Base-by-base conservation (phyloP, 2,888 invertebrate species). In the Thalpophila matura region DNA sequence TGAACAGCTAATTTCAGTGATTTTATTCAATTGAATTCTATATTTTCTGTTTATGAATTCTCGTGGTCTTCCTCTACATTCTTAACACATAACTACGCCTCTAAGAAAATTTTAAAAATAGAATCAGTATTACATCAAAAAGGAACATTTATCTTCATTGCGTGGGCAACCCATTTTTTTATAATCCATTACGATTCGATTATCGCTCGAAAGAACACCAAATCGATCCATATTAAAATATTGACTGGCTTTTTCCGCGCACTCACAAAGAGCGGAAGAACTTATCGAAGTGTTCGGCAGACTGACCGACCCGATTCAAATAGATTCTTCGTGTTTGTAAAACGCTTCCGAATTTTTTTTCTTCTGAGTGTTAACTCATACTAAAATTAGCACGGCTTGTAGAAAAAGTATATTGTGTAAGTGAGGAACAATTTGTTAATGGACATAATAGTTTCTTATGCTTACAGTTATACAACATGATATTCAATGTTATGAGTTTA, bases 321-420 rank as follows among this genome's bases (percentile, higher is more conserved):
- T 54, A 51, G 43, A 37, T 64, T 40, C 20, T 14, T 45, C 54
- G 45, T 63, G 40, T 76, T 71, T 71, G 61, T 27, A 49, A 38
- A 66, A 66, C 50, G 50, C 67, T 71, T 63, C 63, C 74, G 60
- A 74, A 66, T 56, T 57, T 55, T 60, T 71, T 70, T 51, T 69
- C 29, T 50, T 46, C 67, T 26, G 16, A 55, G 47, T 62, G 42
- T 56, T 59, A 62, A 75, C 47, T 42, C 27, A 20, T 26, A 59
- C 35, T 79, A 60, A 67, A 64, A 62, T 55, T 53, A 79, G 27
- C 47, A 42, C 45, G 46, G 47, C 46, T 42, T 54, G 7, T 33
- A 45, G 24, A 68, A 49, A n/a, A n/a, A n/a, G 14, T 24, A 74
- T 31, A 49, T 49, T 50, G 37, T 26, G 42, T 53, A 74, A 54